These are phyloP conservation scores for Tribolium freemani DNA, from an alignment of 2,888 invertebrate species.

Conservation along the genomic window DNA sequence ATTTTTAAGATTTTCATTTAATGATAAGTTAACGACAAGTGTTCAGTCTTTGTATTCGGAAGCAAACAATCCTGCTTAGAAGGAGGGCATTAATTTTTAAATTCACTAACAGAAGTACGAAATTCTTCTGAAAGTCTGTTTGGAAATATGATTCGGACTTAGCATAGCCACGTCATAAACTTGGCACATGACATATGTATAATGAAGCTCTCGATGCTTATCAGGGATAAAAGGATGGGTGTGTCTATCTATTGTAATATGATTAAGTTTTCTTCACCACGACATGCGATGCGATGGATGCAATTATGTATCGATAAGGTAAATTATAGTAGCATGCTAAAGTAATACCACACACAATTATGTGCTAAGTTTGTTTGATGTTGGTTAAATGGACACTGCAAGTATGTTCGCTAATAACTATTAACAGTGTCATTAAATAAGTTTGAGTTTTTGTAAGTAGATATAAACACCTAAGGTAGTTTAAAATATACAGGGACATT, in stretches of 20 bases:
- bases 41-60: neutral
- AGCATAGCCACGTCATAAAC: neutral
- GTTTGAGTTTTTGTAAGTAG: neutral
- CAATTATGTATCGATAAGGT: neutral
- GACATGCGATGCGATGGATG: neutral
- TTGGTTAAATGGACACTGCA: neutral
- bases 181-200: neutral
- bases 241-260: no score
- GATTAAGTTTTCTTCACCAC: neutral
- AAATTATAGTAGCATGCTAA: neutral
- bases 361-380: neutral
- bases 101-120: neutral
- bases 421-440: neutral
- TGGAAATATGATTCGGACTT: neutral
- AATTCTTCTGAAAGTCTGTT: neutral
- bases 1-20: neutral
- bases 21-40: neutral
- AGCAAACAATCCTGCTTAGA: no score
- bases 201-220: neutral
- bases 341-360: neutral
- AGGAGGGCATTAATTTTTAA: neutral
- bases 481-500: no score
- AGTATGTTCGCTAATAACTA: neutral
- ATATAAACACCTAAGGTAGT: neutral
- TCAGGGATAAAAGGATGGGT: no score